phyloP scores from a whole-genome alignment of 2,797 vertebrate species.

The Chrysocyon brachyurus region DNA sequence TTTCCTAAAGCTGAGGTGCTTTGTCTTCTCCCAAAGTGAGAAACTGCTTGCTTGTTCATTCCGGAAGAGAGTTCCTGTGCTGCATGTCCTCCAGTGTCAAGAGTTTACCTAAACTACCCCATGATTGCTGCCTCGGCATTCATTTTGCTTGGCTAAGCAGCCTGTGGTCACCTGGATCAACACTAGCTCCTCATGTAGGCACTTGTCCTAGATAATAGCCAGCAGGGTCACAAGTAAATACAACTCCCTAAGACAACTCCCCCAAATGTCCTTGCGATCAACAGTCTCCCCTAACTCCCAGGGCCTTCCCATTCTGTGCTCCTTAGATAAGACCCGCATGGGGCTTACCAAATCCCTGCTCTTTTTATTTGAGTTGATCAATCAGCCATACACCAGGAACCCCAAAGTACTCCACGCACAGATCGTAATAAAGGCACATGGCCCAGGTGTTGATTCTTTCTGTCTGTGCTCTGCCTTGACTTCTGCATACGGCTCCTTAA shows the following conservation, averaged over 20 bases:
- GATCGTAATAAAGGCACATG: not conserved
- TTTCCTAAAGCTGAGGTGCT: not conserved
- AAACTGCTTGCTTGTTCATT: not conserved
- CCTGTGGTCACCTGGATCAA: not conserved
- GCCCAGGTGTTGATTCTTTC: not conserved
- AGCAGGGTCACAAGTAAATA: not conserved
- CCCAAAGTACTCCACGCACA: not conserved
- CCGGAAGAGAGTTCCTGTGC: not conserved
- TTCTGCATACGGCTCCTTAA: not conserved
- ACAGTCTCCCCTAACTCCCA: not conserved
- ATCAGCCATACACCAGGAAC: not conserved
- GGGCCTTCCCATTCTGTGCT: not conserved
- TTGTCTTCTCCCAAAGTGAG: not conserved
- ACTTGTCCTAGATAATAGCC: not conserved
- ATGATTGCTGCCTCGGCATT: not conserved
- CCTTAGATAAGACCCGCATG: not conserved
- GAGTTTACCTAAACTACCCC: not conserved
- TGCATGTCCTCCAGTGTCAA: not conserved
- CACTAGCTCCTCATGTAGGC: not conserved
- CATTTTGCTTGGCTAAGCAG: not conserved
- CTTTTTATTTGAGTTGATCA: not conserved
- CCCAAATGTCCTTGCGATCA: not conserved
- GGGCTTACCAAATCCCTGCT: not conserved
- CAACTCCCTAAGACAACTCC: not conserved
- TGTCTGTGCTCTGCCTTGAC: not conserved